Conservation (phyloP, 2,888 invertebrate species). For the Odontothrips loti region DNA sequence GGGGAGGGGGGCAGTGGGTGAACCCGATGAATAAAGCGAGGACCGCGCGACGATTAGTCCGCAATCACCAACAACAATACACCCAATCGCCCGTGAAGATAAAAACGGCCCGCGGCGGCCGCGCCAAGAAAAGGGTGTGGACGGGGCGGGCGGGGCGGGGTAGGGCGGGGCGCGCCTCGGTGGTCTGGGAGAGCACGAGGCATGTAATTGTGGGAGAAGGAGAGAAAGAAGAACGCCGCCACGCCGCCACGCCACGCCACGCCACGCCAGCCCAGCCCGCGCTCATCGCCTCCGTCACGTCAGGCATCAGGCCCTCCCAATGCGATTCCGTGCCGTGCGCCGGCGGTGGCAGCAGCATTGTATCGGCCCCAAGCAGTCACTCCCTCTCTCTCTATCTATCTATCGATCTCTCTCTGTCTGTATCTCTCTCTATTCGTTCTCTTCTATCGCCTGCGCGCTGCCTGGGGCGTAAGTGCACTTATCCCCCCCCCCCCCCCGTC, state of each 20-base stretch:
- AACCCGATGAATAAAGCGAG: background rate
- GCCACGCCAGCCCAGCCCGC: background rate
- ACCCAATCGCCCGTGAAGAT: slow-evolving; percentile 19
- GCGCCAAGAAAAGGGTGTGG: background rate
- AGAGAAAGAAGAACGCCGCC: background rate
- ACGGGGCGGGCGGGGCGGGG: background rate
- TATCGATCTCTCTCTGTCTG: too few relatives aligned
- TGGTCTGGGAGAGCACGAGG: background rate
- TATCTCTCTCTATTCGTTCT: too few relatives aligned
- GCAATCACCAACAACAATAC: slow-evolving; percentile 22
- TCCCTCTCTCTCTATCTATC: too few relatives aligned
- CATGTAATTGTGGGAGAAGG: slow-evolving; percentile 16
- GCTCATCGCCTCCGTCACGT: background rate
- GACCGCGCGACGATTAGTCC: background rate
- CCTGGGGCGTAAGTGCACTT: too few relatives aligned
- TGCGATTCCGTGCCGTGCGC: too few relatives aligned
- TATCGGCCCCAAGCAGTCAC: too few relatives aligned
- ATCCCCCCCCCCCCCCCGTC: too few relatives aligned
- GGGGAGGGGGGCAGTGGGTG: background rate
- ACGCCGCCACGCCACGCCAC: background rate
- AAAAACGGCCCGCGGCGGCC: background rate
- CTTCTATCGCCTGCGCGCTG: too few relatives aligned
- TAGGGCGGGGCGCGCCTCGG: background rate
- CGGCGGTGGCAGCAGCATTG: too few relatives aligned
- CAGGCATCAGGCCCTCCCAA: background rate